phyloP scores from a whole-genome alignment of 2,113 vertebrate species.

The Chamaetylas fuelleborni region DNA sequence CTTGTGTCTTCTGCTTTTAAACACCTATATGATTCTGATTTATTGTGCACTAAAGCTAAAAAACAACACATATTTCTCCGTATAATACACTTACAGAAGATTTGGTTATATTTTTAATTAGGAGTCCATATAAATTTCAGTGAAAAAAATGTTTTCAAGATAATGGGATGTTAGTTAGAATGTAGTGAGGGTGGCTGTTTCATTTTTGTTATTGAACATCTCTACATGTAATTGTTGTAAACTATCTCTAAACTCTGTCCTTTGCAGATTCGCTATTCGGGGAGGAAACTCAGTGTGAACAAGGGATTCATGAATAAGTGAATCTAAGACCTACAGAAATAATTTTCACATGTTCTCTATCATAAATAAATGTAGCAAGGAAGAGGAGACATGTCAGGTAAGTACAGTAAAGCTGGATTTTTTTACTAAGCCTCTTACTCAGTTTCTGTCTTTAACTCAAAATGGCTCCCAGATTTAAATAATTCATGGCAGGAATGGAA shows the following conservation, averaged over 20 bases:
- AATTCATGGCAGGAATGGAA: neutral
- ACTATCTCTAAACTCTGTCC: slow-evolving; percentile 35
- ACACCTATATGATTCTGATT: neutral
- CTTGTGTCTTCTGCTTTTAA: neutral
- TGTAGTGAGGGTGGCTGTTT: neutral
- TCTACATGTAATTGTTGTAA: slow-evolving; percentile 41
- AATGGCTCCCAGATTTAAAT: slow-evolving; percentile 60
- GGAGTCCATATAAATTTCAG: neutral
- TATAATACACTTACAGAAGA: neutral
- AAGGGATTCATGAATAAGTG: slow-evolving; percentile 14
- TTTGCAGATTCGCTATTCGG: slow-evolving; percentile 33
- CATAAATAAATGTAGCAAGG: slow-evolving; percentile 46
- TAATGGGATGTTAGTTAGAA: neutral
- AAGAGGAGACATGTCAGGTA: slow-evolving; percentile 9
- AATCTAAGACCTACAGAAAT: slow-evolving; percentile 12
- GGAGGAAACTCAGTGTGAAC: slow-evolving; percentile 37
- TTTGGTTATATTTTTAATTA: neutral
- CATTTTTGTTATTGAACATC: slow-evolving; percentile 16
- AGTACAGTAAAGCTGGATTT: slow-evolving; percentile 1
- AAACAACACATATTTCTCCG: neutral
- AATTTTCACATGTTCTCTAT: slow-evolving; percentile 57
- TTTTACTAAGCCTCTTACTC: neutral
- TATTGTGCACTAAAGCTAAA: neutral
- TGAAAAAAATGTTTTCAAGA: neutral
- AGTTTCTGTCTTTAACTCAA: slow-evolving; percentile 5